A percentile compares a stretch with the other conserved stretches of the same genome.
Evolutionary conservation across 2,888 invertebrate genomes (phyloP).

Genomic region (Euproctis similis): DNA sequence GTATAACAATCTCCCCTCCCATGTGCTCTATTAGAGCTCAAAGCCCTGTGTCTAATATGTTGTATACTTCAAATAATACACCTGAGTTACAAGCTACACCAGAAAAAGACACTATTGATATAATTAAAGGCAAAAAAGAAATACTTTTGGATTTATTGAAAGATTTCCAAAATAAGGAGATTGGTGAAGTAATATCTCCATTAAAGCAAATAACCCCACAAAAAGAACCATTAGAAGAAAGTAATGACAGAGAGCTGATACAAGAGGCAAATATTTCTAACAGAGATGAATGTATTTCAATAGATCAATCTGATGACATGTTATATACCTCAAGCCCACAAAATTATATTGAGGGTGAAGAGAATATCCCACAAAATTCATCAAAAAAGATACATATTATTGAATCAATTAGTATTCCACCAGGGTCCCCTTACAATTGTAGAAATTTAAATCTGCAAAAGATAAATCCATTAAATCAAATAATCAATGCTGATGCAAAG

Average conservation of each 20-base stretch:
- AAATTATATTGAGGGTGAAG: conserved; percentile 13
- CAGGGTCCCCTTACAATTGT: conserved; percentile 15
- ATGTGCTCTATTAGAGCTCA: conserved; percentile 20
- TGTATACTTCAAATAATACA: conserved; percentile 29
- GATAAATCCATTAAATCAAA: conserved; percentile 3
- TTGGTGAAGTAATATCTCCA: conserved; percentile 23
- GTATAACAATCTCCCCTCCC: conserved; percentile 8
- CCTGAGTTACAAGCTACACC: conserved; percentile 17
- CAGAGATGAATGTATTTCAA: conserved; percentile 28
- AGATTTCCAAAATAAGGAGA: conserved; percentile 36
- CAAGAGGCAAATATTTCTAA: background rate
- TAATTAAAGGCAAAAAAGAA: conserved; percentile 42
- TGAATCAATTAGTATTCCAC: conserved; percentile 50
- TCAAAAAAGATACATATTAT: conserved; percentile 51
- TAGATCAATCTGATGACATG: conserved; percentile 38
- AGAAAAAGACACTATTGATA: conserved; percentile 24
- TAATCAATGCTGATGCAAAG: conserved; percentile 6
- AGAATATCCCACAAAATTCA: too few species aligned
- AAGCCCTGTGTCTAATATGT: conserved; percentile 39
- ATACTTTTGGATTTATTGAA: conserved; percentile 44
- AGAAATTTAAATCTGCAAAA: conserved; percentile 5
- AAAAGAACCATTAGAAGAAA: conserved; percentile 14
- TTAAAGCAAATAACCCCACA: conserved; percentile 10
- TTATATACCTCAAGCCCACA: conserved; percentile 23
- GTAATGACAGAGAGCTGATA: conserved; percentile 6